A percentile compares a stretch with the other conserved stretches of the same genome.
Conservation (phyloP, 2,888 invertebrate genomes). For the Sminthurides aquaticus region DNA sequence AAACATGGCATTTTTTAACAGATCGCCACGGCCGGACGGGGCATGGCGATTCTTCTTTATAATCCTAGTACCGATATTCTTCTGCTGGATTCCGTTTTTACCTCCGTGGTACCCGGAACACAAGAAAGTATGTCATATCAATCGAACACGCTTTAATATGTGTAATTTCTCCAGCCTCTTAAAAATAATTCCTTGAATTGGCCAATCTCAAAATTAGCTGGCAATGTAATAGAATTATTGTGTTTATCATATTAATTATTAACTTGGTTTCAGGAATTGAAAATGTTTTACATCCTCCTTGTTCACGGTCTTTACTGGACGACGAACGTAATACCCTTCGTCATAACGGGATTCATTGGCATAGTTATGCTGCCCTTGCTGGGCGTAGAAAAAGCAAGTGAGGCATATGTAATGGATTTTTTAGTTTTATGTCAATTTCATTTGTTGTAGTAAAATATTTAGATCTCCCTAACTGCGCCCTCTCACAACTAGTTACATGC, state of each 20-base stretch:
- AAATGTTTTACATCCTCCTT: neutral
- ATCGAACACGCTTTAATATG: too few species aligned
- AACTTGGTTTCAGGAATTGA: neutral
- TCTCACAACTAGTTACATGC: too few species aligned
- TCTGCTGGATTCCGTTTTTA: neutral
- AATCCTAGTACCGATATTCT: neutral
- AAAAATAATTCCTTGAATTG: neutral
- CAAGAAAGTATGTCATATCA: neutral
- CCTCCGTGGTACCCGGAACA: neutral
- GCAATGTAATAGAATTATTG: neutral
- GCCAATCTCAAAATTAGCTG: neutral
- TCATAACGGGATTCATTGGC: neutral
- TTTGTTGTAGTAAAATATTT: too few species aligned
- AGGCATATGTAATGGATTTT: neutral
- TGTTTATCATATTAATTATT: neutral
- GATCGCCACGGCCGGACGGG: too few species aligned
- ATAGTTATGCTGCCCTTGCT: neutral
- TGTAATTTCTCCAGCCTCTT: too few species aligned
- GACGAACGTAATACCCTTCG: neutral
- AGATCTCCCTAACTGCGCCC: too few species aligned
- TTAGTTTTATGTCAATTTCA: too few species aligned
- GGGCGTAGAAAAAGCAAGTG: neutral
- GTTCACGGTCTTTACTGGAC: neutral
- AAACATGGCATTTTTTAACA: too few species aligned
- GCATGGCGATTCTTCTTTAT: slow-evolving; percentile 1